Base-by-base conservation (phyloP, 2,888 invertebrate species). In the Sinodicranocentrus sp. region DNA sequence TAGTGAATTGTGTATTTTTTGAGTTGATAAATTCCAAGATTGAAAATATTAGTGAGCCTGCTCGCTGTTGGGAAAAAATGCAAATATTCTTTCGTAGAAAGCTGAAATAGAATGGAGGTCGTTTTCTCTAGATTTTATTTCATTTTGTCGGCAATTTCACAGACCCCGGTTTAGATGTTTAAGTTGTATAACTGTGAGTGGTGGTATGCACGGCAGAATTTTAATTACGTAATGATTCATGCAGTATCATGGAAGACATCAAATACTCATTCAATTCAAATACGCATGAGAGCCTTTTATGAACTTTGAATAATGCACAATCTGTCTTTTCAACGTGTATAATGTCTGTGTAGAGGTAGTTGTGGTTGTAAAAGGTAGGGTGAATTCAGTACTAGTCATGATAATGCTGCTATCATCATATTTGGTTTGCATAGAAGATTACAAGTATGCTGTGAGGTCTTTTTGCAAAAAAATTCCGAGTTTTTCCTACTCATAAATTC, bases 151-250 rank as follows among this genome's bases (percentile, higher is more conserved):
- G 78, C 78, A 59, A 71, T 61, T 71, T 67, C 63, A 70, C 61
- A 78, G 61, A 25, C 61, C 59, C 21, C 61, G 39, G 52, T 68
- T 48, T 59, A 33, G 44, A 57, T 68, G 26, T 44, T 68, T 3
- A 39, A 28, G 13, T 28, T 21, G 21, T 65, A n/a, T 67, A 73
- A 73, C 67, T 59, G 68, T 59, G 63, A 59, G 48, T 25, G 57
- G 75, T 61, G 59, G 73, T 43, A 68, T 82, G 75, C 52, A 75
- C 44, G 23, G 75, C 82, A 75, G 73, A 76, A 59, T 73, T 79
- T 71, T 82, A 82, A 82, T 82, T 82, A 82, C 73, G 52, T 68
- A 82, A 75, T 82, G 75, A 61, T 82, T 82, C 73, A 82, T 67
- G 33, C 44, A 73, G 43, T 68, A 43, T 68, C 75, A 68, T 28